Evolutionary conservation across 2,113 vertebrate genomes (phyloP), one percentile per base, ranked within the genome.

Genomic region (human (Homo sapiens)): DNA sequence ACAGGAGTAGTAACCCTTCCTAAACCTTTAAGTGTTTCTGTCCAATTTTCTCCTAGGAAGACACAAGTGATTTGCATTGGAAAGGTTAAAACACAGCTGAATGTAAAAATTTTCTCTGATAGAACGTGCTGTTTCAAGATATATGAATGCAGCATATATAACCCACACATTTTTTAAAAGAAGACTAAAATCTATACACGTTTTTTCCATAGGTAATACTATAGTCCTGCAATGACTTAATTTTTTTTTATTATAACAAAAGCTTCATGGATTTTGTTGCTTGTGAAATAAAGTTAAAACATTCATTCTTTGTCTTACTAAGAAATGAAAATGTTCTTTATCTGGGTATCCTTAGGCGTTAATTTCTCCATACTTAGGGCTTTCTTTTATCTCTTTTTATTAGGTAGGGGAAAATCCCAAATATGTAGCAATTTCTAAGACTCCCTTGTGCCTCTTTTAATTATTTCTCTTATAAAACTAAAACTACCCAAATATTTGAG

Each of bases 41-140:
- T 72, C 66, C 48, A 52, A 0, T 95, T 78, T 96, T 89, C 96
- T 94, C 57, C 83, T 76, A 83, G 89, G 90, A 97, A 97, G 93
- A 86, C 73, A 43, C 17, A 89, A 93, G 61, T 40, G 3, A 95
- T 93, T 96, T 95, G 85, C 78, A 64, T n/a, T 64, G 93, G 43
- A 91, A 93, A 96, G 66, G 57, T 76, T 96, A 92, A 88, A 96
- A 79, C 25, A 12, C 1, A 3, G 40, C 76, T 43, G 35, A 83
- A 93, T 83, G 70, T 85, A 38, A 76, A 94, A 66, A 86, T 40
- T 13, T 43, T 61, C 43, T 76, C 68, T 66, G 87, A 35, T n/a
- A 66, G 57, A 93, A 68, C 8, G 12, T 83, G 68, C 76, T 88
- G n/a, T 64, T 64, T 92, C 2, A 8, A 61, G 84, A 88, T 72